These are phyloP conservation scores for Eustalomyia histrio DNA, from an alignment of 2,888 invertebrate species.

Conservation along the genomic window DNA sequence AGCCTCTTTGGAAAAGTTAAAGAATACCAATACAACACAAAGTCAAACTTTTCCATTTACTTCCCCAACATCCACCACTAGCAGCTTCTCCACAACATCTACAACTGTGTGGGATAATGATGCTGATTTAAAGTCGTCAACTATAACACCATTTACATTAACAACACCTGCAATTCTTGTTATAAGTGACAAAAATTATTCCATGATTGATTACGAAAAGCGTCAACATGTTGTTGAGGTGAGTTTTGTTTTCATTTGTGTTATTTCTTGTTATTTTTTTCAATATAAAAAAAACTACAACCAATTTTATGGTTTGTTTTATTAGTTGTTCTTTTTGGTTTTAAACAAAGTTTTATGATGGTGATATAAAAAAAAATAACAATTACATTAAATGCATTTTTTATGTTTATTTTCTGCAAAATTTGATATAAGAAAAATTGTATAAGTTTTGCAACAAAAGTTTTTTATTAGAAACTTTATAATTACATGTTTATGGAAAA, in stretches of 20 bases:
- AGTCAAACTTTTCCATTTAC: slow-evolving; percentile 6
- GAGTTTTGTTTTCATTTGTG: slow-evolving; percentile 68
- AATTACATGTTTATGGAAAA: too few species aligned
- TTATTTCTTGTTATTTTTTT: too few species aligned
- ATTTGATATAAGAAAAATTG: slow-evolving; percentile 8
- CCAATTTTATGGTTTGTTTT: slow-evolving; percentile 7
- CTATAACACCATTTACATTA: slow-evolving; percentile 6
- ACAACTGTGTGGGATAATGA: slow-evolving; percentile 44
- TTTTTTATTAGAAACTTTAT: slow-evolving; percentile 19
- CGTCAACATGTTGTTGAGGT: slow-evolving; percentile 78
- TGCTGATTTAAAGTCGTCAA: slow-evolving; percentile 11
- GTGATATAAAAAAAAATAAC: neutral
- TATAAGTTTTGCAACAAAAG: neutral
- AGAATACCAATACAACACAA: neutral
- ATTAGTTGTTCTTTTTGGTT: neutral
- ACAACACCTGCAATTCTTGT: slow-evolving; percentile 24
- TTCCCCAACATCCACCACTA: neutral
- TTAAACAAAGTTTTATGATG: neutral
- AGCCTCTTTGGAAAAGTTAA: slow-evolving; percentile 24
- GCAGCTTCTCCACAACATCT: slow-evolving; percentile 6
- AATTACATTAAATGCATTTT: neutral
- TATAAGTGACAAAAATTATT: slow-evolving; percentile 69
- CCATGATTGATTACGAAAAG: slow-evolving; percentile 76
- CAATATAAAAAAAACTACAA: neutral
- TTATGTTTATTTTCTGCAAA: slow-evolving; percentile 17